Percentiles rank a stretch among this genome's conserved stretches.
Evolutionary conservation across 2,113 vertebrate species (phyloP).

Genomic region (Oncorhynchus mykiss): DNA sequence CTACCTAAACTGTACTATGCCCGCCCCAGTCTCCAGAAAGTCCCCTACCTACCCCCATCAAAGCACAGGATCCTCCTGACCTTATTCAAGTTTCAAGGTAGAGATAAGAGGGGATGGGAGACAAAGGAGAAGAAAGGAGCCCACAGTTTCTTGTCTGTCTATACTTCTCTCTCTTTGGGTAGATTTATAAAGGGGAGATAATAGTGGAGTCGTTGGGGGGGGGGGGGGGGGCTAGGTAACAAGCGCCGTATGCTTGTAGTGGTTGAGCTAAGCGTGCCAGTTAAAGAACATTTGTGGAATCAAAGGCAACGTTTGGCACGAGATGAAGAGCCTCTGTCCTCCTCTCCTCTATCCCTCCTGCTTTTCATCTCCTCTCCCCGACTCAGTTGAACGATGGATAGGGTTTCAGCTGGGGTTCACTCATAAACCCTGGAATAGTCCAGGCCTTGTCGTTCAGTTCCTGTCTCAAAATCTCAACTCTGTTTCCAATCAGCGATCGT

Average conservation of each 20-base stretch:
- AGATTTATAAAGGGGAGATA: slow-evolving; percentile 56
- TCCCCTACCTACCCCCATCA: slow-evolving; percentile 33
- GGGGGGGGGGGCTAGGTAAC: slow-evolving; percentile 44
- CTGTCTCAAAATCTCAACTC: slow-evolving; percentile 40
- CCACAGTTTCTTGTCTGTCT: slow-evolving; percentile 41
- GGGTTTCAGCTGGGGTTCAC: slow-evolving; percentile 46
- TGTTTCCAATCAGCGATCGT: slow-evolving; percentile 62
- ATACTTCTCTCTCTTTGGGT: slow-evolving; percentile 22
- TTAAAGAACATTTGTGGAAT: slow-evolving; percentile 38
- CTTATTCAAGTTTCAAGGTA: slow-evolving; percentile 28
- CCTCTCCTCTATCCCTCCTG: slow-evolving; percentile 9
- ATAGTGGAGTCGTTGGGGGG: slow-evolving; percentile 2
- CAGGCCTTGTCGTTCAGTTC: slow-evolving; percentile 19
- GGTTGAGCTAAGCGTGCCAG: slow-evolving; percentile 57
- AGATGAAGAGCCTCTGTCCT: slow-evolving; percentile 57
- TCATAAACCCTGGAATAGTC: slow-evolving; percentile 55
- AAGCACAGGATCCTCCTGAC: slow-evolving; percentile 33
- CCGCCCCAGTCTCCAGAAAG: not conserved
- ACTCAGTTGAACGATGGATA: slow-evolving; percentile 50
- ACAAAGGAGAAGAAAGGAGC: slow-evolving; percentile 7
- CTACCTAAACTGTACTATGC: slow-evolving; percentile 3
- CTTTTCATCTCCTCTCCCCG: slow-evolving; percentile 30
- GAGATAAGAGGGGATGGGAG: slow-evolving; percentile 27
- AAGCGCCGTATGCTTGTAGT: slow-evolving; percentile 52
- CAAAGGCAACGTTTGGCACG: slow-evolving; percentile 67